These are phyloP conservation scores for Plectus sambesii DNA, from an alignment of 1,140 invertebrate species.

Conservation along the genomic window DNA sequence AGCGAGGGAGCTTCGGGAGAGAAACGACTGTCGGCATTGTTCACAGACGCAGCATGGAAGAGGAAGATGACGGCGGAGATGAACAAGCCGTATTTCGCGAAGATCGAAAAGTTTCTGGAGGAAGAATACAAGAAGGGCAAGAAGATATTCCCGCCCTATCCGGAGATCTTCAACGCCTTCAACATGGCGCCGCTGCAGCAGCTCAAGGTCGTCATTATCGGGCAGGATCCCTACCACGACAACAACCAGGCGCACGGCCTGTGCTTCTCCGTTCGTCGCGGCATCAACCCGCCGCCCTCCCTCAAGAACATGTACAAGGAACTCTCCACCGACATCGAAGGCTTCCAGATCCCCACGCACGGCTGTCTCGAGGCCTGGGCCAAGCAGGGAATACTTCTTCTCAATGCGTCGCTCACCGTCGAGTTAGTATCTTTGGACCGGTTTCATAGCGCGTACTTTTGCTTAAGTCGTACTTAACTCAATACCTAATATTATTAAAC, in stretches of 20 bases:
- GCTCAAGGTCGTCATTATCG: conserved; percentile 53
- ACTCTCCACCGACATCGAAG: conserved; percentile 52
- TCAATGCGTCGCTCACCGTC: conserved; percentile 60
- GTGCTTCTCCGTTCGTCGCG: conserved; percentile 58
- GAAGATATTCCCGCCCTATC: conserved; percentile 34
- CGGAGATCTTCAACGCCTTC: conserved; percentile 38
- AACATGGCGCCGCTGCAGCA: conserved; percentile 38
- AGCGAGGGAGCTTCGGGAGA: no score
- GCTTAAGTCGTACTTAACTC: no score
- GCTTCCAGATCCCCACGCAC: conserved; percentile 55
- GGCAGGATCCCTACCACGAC: conserved; percentile 61
- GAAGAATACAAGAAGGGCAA: conserved; percentile 15
- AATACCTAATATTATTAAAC: no score
- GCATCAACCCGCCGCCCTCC: conserved; percentile 56
- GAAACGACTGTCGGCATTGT: neutral
- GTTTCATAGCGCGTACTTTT: no score
- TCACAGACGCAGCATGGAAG: neutral
- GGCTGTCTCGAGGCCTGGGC: conserved; percentile 58
- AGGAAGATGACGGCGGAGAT: conserved; percentile 3
- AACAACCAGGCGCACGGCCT: conserved; percentile 54
- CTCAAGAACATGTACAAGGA: conserved; percentile 62
- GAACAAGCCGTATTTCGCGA: conserved; percentile 12
- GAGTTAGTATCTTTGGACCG: conserved; percentile 31
- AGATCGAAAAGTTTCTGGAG: conserved; percentile 8
- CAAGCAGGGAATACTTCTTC: conserved; percentile 58